Conservation (phyloP, 2,888 invertebrate species). For the Lasioglossum pauxillum region DNA sequence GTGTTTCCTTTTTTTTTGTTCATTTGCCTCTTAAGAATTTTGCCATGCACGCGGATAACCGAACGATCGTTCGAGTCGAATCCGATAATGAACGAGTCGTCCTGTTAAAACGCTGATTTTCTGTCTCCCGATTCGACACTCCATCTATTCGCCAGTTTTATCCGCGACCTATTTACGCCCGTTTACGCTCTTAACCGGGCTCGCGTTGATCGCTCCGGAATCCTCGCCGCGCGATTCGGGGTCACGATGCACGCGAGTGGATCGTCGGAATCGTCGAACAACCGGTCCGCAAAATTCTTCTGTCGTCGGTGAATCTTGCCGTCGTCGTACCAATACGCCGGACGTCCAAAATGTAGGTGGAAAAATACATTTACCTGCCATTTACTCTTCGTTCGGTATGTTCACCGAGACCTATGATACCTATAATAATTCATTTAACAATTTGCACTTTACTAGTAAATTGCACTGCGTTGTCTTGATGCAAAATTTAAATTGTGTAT, state of each 20-base stretch:
- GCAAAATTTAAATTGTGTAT: no score
- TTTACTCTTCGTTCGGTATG: no score
- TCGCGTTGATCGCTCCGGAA: not conserved
- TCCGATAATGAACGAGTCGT: constrained; percentile 24
- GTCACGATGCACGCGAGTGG: constrained; percentile 10
- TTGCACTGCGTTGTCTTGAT: no score
- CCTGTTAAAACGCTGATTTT: constrained; percentile 3
- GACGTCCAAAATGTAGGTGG: no score
- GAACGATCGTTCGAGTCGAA: not conserved
- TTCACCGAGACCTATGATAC: no score
- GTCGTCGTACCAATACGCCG: not conserved
- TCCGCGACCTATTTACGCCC: constrained; percentile 21
- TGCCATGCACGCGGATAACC: not conserved
- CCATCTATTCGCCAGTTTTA: constrained; percentile 15
- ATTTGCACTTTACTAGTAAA: no score
- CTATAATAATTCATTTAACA: no score
- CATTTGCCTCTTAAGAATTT: not conserved
- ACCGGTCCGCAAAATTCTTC: not conserved
- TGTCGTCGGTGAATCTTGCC: not conserved
- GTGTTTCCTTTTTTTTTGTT: constrained; percentile 2
- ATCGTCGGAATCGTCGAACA: constrained; percentile 3
- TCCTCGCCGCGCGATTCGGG: not conserved
- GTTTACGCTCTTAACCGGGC: not conserved
- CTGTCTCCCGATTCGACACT: constrained; percentile 6
- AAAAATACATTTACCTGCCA: no score